These are phyloP conservation scores for Willowsia nigromaculata DNA, from an alignment of 2,888 invertebrate genomes.

Conservation along the genomic window DNA sequence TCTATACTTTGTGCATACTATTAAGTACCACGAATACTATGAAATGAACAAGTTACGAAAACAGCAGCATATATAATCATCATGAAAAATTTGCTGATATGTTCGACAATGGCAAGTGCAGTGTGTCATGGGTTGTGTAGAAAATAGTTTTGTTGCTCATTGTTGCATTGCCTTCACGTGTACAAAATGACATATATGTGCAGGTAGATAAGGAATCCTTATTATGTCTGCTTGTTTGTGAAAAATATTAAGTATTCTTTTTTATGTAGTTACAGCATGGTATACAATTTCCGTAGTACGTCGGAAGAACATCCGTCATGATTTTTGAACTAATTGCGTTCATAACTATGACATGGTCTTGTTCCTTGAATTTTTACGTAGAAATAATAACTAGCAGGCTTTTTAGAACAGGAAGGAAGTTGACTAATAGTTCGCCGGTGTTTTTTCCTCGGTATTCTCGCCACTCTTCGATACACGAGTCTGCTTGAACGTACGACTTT, in stretches of 20 bases:
- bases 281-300: background rate
- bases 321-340: background rate
- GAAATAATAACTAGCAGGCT: background rate
- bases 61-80: background rate
- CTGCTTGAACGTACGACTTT: too few relatives aligned
- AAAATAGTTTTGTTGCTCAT: background rate
- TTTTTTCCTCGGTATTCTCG: background rate
- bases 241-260: too few relatives aligned
- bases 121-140: background rate
- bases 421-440: background rate
- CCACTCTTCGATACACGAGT: too few relatives aligned
- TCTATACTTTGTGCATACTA: background rate
- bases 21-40: background rate
- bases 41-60: background rate
- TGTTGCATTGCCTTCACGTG: background rate
- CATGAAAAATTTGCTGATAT: background rate
- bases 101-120: slow-evolving; percentile 42
- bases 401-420: slow-evolving; percentile 16
- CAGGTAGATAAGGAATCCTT: background rate
- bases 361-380: background rate
- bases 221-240: too few relatives aligned
- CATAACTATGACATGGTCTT: background rate
- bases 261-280: background rate
- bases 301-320: background rate
- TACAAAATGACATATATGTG: background rate